phyloP scores from a whole-genome alignment of 2,888 invertebrate genomes.

The Ypsolopha scabrella region DNA sequence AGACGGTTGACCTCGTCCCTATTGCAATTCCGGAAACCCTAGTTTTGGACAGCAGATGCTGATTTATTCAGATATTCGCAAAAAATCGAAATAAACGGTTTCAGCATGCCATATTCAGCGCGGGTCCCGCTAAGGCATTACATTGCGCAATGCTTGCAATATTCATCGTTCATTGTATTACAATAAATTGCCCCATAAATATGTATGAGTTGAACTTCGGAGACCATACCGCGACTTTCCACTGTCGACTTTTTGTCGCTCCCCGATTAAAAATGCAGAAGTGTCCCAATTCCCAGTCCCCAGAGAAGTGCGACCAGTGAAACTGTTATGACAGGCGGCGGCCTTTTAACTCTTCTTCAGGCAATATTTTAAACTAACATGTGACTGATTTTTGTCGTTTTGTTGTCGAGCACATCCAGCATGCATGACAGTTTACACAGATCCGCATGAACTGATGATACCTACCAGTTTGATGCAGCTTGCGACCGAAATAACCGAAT shows the following conservation, averaged over 20 bases:
- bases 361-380: too few relatives aligned
- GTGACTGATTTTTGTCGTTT: too few relatives aligned
- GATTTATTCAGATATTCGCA: not conserved
- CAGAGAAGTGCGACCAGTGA: not conserved
- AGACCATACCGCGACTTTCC: slow-evolving; percentile 43
- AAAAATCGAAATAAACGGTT: not conserved
- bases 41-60: not conserved
- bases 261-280: slow-evolving; percentile 53
- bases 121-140: slow-evolving; percentile 4
- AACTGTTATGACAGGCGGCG: not conserved
- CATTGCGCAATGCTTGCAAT: slow-evolving; percentile 41
- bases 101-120: not conserved
- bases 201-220: slow-evolving; percentile 51
- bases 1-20: not conserved
- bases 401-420: too few relatives aligned
- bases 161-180: slow-evolving; percentile 56
- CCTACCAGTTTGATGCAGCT: too few relatives aligned
- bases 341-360: not conserved
- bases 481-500: too few relatives aligned
- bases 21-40: not conserved
- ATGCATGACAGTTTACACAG: too few relatives aligned
- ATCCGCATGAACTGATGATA: too few relatives aligned
- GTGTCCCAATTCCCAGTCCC: slow-evolving; percentile 23
- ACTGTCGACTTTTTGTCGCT: slow-evolving; percentile 50
- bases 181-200: slow-evolving; percentile 57